Conservation (phyloP, 2,797 vertebrate genomes). For the Cryptoprocta ferox region DNA sequence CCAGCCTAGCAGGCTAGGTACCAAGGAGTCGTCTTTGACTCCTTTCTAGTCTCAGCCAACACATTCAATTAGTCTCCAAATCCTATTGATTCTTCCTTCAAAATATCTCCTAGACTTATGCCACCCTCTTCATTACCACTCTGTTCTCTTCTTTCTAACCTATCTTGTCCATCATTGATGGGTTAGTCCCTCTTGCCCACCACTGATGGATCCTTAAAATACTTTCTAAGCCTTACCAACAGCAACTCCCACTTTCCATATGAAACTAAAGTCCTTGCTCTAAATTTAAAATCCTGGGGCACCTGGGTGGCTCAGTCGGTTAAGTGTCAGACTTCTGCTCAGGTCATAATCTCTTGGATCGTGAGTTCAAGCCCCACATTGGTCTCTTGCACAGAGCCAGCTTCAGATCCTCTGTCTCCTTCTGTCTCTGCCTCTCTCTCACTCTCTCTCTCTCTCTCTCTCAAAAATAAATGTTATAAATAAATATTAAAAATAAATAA, state of each 20-base stretch:
- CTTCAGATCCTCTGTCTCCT: not conserved
- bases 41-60: not conserved
- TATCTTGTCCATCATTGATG: not conserved
- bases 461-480: too few species aligned
- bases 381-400: too few species aligned
- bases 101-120: not conserved
- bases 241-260: not conserved
- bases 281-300: not conserved
- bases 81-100: not conserved
- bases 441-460: not conserved
- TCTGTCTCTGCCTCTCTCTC: not conserved
- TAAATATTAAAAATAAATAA: not conserved
- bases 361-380: not conserved
- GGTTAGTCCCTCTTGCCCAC: not conserved
- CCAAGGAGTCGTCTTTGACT: not conserved
- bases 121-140: not conserved
- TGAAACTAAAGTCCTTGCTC: not conserved
- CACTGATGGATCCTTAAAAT: not conserved
- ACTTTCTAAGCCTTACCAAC: not conserved
- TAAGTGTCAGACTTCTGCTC: not conserved
- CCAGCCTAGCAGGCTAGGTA: not conserved
- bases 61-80: not conserved
- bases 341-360: not conserved
- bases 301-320: not conserved
- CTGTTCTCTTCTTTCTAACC: not conserved